Evolutionary conservation across 2,888 invertebrate genomes (phyloP).

Genomic region (Sphaerophoria rueppellii): DNA sequence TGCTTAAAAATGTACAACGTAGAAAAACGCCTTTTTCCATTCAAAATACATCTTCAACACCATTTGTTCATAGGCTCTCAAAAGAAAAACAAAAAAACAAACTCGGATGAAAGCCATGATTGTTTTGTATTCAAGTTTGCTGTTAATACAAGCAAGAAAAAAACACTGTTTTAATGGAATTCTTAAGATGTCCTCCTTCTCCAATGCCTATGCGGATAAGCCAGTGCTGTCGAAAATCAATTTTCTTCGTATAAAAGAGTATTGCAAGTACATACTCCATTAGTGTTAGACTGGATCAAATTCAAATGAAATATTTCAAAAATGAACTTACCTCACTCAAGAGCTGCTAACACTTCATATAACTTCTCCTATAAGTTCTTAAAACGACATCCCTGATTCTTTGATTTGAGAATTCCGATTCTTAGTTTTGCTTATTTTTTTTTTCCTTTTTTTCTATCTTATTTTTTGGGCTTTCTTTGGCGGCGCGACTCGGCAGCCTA

Average conservation of each 20-base stretch:
- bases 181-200: slow-evolving; percentile 13
- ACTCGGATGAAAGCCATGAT: slow-evolving; percentile 49
- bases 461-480: slow-evolving; percentile 1
- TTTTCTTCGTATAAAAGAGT: too few species aligned
- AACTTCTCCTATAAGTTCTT: background rate
- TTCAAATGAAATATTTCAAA: too few species aligned
- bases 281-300: too few species aligned
- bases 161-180: slow-evolving; percentile 14
- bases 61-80: background rate
- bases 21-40: background rate
- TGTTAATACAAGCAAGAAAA: slow-evolving; percentile 5
- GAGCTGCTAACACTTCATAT: too few species aligned
- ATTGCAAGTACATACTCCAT: too few species aligned
- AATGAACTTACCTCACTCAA: too few species aligned
- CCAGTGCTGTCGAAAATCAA: too few species aligned
- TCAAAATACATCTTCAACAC: background rate
- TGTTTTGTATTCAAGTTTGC: slow-evolving; percentile 28
- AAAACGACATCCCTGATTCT: slow-evolving; percentile 1
- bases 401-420: slow-evolving; percentile 7
- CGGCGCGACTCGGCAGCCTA: background rate
- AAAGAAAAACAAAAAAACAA: slow-evolving; percentile 8
- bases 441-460: slow-evolving; percentile 32
- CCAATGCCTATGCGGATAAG: background rate
- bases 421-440: slow-evolving; percentile 64
- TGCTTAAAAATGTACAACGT: too few species aligned